Evolutionary conservation across 2,888 invertebrate species (phyloP).

Genomic region (Ditylenchus weischeri): DNA sequence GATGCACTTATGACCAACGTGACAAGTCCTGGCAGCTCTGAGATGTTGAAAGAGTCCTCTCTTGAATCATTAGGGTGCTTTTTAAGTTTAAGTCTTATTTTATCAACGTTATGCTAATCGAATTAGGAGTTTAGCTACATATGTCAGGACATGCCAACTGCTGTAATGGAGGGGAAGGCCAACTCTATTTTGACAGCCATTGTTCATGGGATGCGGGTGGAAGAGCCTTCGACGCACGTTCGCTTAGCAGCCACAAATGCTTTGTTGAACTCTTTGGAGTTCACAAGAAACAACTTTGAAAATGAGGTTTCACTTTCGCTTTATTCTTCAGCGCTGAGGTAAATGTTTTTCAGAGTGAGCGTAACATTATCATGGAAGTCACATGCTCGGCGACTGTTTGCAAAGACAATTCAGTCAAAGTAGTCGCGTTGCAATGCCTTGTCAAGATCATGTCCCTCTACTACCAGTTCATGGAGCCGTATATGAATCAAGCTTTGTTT

Average conservation of each 20-base stretch:
- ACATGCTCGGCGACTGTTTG: constrained; percentile 98
- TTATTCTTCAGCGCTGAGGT: not conserved
- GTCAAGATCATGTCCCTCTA: constrained; percentile 96
- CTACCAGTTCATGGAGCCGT: constrained; percentile 97
- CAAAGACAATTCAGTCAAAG: constrained; percentile 76
- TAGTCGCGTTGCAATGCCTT: constrained; percentile 93
- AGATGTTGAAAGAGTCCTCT: constrained; percentile 91
- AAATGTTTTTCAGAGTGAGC: constrained; percentile 69
- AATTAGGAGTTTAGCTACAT: constrained; percentile 68
- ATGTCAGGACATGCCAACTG: constrained; percentile 83
- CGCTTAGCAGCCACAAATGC: constrained; percentile 93
- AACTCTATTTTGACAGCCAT: constrained; percentile 97
- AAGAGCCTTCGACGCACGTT: constrained; percentile 79
- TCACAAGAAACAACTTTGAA: constrained; percentile 96
- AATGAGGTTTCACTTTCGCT: constrained; percentile 68
- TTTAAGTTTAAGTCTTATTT: no score
- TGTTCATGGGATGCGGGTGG: constrained; percentile 94
- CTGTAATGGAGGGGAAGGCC: constrained; percentile 75
- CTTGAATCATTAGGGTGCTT: constrained; percentile 83
- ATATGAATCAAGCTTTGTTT: constrained; percentile 95
- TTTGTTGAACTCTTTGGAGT: constrained; percentile 91
- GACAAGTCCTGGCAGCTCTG: constrained; percentile 71
- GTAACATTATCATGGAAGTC: constrained; percentile 99
- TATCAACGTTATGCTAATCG: no score
- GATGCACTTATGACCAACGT: constrained; percentile 83